phyloP scores from a whole-genome alignment of 2,888 invertebrate species.

The Cyrtodaria siliqua region DNA sequence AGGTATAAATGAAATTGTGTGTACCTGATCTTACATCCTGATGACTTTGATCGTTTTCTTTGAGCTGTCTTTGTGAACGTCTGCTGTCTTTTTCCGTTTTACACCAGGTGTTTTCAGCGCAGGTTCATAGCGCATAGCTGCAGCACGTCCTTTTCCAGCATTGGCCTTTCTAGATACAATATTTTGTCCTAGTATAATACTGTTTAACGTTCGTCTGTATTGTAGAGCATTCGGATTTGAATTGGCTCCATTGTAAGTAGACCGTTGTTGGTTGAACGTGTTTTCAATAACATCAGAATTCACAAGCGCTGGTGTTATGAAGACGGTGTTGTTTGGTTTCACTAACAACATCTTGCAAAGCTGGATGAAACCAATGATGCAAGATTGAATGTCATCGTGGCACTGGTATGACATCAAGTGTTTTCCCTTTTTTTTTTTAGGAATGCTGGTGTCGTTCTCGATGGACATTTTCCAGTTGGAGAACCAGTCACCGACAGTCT shows the following conservation, averaged over 20 bases:
- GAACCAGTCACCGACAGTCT: constrained; percentile 22
- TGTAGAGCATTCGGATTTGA: constrained; percentile 36
- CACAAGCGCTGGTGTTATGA: constrained; percentile 30
- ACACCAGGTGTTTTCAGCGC: too few species aligned
- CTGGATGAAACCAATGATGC: constrained; percentile 12
- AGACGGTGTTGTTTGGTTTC: neutral
- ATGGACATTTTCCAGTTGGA: constrained; percentile 5
- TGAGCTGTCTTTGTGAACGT: too few species aligned
- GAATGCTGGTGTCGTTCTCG: too few species aligned
- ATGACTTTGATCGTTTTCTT: too few species aligned
- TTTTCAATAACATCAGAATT: constrained; percentile 50
- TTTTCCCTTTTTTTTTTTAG: constrained; percentile 5
- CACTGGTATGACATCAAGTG: neutral
- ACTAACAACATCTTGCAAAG: neutral
- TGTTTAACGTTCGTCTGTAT: constrained; percentile 25
- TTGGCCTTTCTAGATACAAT: constrained; percentile 31
- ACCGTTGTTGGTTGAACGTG: constrained; percentile 36
- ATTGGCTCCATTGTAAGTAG: constrained; percentile 34
- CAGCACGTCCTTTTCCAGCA: too few species aligned
- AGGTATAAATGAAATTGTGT: too few species aligned
- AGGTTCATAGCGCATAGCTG: too few species aligned
- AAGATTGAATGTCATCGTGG: constrained; percentile 22
- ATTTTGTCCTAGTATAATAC: constrained; percentile 34
- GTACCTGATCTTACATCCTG: too few species aligned
- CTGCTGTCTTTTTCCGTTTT: too few species aligned